Base-by-base conservation (phyloP, 2,113 vertebrate species). In the Nycticebus coucang region DNA sequence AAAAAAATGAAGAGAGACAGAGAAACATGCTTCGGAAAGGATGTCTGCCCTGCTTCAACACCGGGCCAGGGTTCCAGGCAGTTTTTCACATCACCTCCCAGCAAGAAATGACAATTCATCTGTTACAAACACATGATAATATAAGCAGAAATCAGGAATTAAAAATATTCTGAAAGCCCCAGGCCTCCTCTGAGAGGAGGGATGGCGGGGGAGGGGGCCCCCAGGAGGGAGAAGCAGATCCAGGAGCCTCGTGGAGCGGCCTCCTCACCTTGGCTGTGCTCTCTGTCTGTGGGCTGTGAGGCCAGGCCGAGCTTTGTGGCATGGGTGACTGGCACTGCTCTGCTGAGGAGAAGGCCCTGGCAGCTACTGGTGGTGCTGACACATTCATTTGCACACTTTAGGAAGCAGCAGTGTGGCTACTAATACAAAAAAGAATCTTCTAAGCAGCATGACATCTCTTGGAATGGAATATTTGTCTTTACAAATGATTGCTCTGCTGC, bases 361-460 rank as follows among this genome's bases (percentile, higher is more conserved):
- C 98, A 98, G 98, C 97, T 97, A 97, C 98, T 98, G 98, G 99
- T 98, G 98, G 98, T 98, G 97, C 98, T 96, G 97, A 98, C 98
- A 98, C 98, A 97, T 98, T 98, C 97, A 98, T 98, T 98, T 98
- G 98, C 98, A 99, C 98, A 98, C 98, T 99, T 99, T 99, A 98
- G 98, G 99, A 98, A 98, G 98, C 99, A 99, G 99, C 99, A 99
- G 99, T 98, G 98, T 98, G 99, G 99, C 99, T 98, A 98, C 99
- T 99, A 98, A 99, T 98, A 99, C 98, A 99, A 99, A 99, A 98
- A 98, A 97, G 99, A 98, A 98, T 99, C 98, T 99, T 99, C 98
- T 98, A 98, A 99, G 99, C 99, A 99, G 99, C 99, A 98, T 99
- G 99, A 99, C 99, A 99, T 99, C 99, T 99, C 98, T 99, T 99